Evolutionary conservation across 2,797 vertebrate species (phyloP).

Genomic region (Sphenopsis melanotis): DNA sequence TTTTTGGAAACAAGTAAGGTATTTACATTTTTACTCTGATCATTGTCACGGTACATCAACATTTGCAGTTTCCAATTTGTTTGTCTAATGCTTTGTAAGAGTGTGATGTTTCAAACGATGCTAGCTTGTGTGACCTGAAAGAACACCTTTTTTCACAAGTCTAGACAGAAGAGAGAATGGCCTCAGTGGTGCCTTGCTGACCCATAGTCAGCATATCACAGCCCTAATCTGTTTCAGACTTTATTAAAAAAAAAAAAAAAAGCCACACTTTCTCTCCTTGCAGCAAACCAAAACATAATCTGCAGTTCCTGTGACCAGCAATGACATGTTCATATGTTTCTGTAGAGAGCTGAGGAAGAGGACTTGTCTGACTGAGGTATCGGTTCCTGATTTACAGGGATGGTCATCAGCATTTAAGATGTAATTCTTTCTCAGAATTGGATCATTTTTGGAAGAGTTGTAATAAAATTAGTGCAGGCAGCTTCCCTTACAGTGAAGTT

Average conservation of each 20-base stretch:
- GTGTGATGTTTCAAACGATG: neutral
- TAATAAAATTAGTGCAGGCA: neutral
- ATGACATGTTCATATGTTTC: neutral
- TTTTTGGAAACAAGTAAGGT: neutral
- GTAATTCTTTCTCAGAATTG: neutral
- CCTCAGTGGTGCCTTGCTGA: neutral
- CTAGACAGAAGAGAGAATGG: neutral
- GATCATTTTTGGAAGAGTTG: neutral
- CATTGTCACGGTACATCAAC: fast-evolving
- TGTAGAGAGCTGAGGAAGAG: neutral
- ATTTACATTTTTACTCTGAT: neutral
- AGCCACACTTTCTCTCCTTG: neutral
- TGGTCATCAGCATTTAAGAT: neutral
- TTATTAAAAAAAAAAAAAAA: neutral
- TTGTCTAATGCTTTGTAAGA: neutral
- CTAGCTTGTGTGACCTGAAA: neutral
- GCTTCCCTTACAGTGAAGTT: neutral
- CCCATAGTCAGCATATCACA: fast-evolving
- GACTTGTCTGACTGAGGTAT: neutral
- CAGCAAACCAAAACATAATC: neutral
- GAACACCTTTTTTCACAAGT: neutral
- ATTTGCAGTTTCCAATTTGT: neutral
- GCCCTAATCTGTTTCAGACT: neutral
- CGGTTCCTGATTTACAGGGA: neutral
- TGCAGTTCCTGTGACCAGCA: neutral